A percentile compares a stretch with the other conserved stretches of the same genome.
These are phyloP conservation scores for Holcopasites calliopsidis DNA, from an alignment of 1,140 invertebrate species.

Conservation along the genomic window DNA sequence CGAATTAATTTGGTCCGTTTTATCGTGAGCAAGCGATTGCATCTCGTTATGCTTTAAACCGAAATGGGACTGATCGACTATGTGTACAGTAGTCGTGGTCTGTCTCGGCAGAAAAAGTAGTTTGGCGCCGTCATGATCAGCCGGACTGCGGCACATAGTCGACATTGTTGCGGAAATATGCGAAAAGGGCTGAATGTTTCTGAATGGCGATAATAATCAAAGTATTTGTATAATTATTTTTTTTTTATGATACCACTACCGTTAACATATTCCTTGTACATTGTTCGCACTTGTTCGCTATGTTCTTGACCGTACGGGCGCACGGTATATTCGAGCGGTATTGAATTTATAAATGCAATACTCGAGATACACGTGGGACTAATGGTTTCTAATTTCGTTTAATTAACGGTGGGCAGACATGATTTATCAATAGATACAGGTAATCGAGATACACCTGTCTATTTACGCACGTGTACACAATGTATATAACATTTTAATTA, in stretches of 20 bases:
- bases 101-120: constrained; percentile 40
- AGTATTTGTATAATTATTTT: not conserved
- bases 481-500: not conserved
- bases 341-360: constrained; percentile 34
- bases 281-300: no score
- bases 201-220: not conserved
- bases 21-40: not conserved
- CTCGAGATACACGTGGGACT: constrained; percentile 14
- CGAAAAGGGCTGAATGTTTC: not conserved
- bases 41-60: not conserved
- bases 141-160: constrained; percentile 23
- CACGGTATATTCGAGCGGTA: not conserved
- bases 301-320: not conserved
- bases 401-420: not conserved
- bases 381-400: constrained; percentile 38
- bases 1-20: not conserved
- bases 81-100: constrained; percentile 19
- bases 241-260: not conserved
- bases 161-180: not conserved
- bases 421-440: constrained; percentile 16
- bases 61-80: not conserved
- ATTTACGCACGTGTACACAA: not conserved
- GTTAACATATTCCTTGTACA: not conserved
- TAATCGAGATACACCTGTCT: not conserved
- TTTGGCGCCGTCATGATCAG: constrained; percentile 45